Base-by-base conservation (phyloP, 2,888 invertebrate species). In the Chymomyza caudatula region DNA sequence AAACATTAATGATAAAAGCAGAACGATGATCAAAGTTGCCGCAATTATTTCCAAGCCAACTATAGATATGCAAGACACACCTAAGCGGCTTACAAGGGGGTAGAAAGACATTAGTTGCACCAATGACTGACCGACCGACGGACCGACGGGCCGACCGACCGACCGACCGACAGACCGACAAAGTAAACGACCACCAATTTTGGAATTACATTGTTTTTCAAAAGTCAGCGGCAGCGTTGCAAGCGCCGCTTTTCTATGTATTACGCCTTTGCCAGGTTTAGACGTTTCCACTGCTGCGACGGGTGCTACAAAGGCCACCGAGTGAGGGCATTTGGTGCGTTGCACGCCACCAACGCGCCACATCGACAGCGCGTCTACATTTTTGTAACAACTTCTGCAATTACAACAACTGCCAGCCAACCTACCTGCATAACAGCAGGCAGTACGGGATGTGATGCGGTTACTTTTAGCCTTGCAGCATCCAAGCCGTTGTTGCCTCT, bases 361-460 rank as follows among this genome's bases (percentile, higher is more conserved):
- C 44, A 17, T 44, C 44, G 44, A 44, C 47, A 47, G 47, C 47
- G 19, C 11, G 29, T 37, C 19, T 19, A n/a, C 13, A 47, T 47
- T 47, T 47, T 47, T 47, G 47, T 47, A 47, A 19, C 47, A 47
- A 47, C 47, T 47, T 47, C 47, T 47, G 47, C 47, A 47, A 47
- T 47, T 47, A 47, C 47, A 47, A 47, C 47, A 47, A 47, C 57
- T 57, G 44, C 56, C n/a, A 19, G 8, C 29, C 11, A 47, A 47
- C n/a, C 47, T 47, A 47, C 25, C 54, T 54, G 25, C 54, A 54
- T 29, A 23, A 13, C 47, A 19, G 47, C 37, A 37, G 11, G 29
- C 5, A 5, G 25, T 37, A 11, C 29, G 29, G n/a, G 29, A 37
- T 37, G 47, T 19, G 47, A 29, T 22, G 17, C 54, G 25, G 29